Evolutionary conservation across 2,888 invertebrate genomes (phyloP).

Genomic region (Sinentomon sp.): DNA sequence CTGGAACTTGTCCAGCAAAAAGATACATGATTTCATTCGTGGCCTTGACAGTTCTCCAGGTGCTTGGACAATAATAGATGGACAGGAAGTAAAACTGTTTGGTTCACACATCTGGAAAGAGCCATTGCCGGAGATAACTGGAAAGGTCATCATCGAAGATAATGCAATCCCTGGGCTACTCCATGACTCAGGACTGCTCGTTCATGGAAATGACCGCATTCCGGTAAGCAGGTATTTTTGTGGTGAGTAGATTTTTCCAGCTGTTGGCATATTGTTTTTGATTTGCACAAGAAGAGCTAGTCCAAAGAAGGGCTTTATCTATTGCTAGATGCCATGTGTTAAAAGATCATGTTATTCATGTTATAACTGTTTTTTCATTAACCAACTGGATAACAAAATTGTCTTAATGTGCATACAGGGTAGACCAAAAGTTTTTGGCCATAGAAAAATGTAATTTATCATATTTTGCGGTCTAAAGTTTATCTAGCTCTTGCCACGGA

Average conservation of each 20-base stretch:
- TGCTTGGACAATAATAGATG: constrained; percentile 37
- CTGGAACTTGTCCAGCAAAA: constrained; percentile 35
- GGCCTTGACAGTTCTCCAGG: constrained; percentile 86
- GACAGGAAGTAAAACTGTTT: constrained; percentile 41
- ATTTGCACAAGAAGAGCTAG: neutral
- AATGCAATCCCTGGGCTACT: constrained; percentile 33
- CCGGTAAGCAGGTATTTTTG: neutral
- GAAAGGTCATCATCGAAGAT: constrained; percentile 31
- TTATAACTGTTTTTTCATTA: no score
- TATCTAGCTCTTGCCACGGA: no score
- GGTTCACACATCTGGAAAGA: constrained; percentile 44
- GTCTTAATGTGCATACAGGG: no score
- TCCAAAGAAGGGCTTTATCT: no score
- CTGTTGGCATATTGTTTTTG: neutral
- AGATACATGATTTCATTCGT: constrained; percentile 77
- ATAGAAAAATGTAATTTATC: no score
- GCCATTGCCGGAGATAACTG: no score
- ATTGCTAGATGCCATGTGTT: no score
- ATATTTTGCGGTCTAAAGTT: no score
- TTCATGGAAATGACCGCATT: constrained; percentile 51
- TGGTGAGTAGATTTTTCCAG: neutral
- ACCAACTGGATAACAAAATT: no score
- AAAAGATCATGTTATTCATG: no score
- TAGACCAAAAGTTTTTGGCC: no score
- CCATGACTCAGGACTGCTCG: constrained; percentile 46